These are phyloP conservation scores for Drosophila varians DNA, from an alignment of 1,140 invertebrate genomes.

Conservation along the genomic window DNA sequence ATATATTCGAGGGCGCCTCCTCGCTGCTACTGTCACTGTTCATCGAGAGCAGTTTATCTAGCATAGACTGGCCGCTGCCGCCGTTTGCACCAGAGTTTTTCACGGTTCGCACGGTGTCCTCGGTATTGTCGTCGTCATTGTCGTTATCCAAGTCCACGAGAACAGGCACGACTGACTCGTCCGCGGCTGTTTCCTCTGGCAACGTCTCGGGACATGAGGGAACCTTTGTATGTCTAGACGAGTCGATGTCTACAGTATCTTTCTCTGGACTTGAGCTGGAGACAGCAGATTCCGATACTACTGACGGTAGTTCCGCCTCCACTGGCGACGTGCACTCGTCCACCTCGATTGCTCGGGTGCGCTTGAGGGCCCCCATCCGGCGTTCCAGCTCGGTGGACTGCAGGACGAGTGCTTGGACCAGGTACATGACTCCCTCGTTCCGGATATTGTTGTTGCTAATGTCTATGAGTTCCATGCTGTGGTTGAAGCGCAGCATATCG, in stretches of 20 bases:
- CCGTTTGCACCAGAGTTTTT: constrained; percentile 39
- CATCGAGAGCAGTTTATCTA: constrained; percentile 80
- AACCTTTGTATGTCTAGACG: background rate
- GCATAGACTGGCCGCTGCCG: constrained; percentile 72
- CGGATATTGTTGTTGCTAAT: constrained; percentile 90
- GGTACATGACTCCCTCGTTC: constrained; percentile 89
- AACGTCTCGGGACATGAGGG: constrained; percentile 1
- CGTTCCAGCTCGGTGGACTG: constrained; percentile 85
- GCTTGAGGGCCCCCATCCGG: constrained; percentile 64
- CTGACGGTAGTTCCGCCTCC: constrained; percentile 20
- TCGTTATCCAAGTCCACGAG: constrained; percentile 68
- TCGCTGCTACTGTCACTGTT: constrained; percentile 80
- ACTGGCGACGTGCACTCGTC: constrained; percentile 68
- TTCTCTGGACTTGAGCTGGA: background rate
- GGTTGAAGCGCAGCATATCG: constrained; percentile 88
- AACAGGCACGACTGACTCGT: constrained; percentile 33
- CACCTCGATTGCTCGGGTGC: constrained; percentile 72
- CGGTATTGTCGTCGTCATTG: constrained; percentile 76
- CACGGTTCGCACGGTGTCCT: constrained; percentile 75
- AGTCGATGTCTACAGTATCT: constrained; percentile 14
- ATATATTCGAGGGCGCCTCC: constrained; percentile 73
- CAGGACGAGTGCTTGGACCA: constrained; percentile 89
- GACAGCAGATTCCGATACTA: background rate
- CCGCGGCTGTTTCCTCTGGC: background rate
- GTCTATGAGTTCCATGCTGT: constrained; percentile 90